Evolutionary conservation across 53 echinoderm and acorn worm species (phyloP).

Genomic region (Temnopleurus reevesii): DNA sequence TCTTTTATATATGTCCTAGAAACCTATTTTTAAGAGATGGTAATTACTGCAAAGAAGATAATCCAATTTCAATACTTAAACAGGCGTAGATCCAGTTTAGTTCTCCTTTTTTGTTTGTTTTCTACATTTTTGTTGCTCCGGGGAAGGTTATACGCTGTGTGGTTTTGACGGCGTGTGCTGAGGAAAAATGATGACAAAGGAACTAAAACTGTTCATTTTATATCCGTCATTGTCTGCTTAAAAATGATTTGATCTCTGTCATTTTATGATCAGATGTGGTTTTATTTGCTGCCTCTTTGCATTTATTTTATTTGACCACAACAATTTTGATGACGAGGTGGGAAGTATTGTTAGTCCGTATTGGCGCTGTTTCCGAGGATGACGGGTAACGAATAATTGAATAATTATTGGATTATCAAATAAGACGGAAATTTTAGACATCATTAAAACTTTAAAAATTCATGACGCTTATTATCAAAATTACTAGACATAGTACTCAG

Average conservation of each 20-base stretch:
- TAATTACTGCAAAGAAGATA: constrained; percentile 9
- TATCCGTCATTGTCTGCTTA: neutral
- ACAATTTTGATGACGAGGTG: neutral
- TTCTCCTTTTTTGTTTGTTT: neutral
- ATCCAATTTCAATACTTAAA: neutral
- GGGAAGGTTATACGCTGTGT: neutral
- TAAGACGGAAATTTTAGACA: no score
- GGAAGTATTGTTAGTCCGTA: no score
- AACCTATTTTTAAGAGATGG: constrained; percentile 19
- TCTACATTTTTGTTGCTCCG: neutral
- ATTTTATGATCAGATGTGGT: neutral
- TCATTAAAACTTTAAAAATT: no score
- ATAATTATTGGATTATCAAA: no score
- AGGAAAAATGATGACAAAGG: constrained; percentile 10
- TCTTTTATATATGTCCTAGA: neutral
- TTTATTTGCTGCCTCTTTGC: constrained; percentile 15
- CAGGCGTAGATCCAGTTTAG: neutral
- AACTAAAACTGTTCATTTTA: neutral
- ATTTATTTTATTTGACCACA: neutral
- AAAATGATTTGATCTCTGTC: constrained; percentile 11
- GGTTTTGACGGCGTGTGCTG: neutral
- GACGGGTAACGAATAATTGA: no score
- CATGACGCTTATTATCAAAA: no score
- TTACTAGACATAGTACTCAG: no score
- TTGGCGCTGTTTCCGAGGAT: no score